Evolutionary conservation across 2,888 invertebrate genomes (phyloP).

Genomic region (Tholera decimalis): DNA sequence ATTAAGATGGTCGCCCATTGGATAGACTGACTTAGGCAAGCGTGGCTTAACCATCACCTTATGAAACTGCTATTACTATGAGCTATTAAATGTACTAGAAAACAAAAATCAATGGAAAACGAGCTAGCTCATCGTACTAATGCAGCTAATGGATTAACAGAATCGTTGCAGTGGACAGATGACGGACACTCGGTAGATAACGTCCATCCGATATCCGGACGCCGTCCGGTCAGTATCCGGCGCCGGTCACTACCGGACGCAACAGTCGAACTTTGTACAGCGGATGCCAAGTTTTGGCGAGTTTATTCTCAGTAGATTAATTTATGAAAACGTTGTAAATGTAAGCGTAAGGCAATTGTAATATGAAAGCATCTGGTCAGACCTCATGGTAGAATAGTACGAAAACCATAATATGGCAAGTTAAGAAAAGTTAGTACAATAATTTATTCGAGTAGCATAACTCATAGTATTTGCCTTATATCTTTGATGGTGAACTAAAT

Average conservation of each 20-base stretch:
- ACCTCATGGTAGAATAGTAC: too few relatives aligned
- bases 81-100: conserved; percentile 10
- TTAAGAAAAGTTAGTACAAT: too few relatives aligned
- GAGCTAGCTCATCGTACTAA: conserved; percentile 41
- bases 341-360: not conserved
- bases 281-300: conserved; percentile 52
- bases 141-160: conserved; percentile 57
- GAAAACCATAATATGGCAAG: too few relatives aligned
- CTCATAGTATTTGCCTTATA: too few relatives aligned
- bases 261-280: conserved; percentile 46
- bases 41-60: too few relatives aligned
- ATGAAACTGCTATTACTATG: too few relatives aligned
- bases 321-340: conserved; percentile 21
- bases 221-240: conserved; percentile 63
- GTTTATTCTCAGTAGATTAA: conserved; percentile 37
- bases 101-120: conserved; percentile 1
- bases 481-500: too few relatives aligned
- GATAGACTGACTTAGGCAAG: too few relatives aligned
- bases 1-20: too few relatives aligned
- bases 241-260: conserved; percentile 66
- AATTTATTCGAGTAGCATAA: too few relatives aligned
- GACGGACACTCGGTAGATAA: conserved; percentile 69
- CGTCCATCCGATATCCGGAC: conserved; percentile 70
- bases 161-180: conserved; percentile 56
- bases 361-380: not conserved